These are phyloP conservation scores for Schizopygopsis pylzovi DNA, from an alignment of 2,797 vertebrate species.

Conservation along the genomic window DNA sequence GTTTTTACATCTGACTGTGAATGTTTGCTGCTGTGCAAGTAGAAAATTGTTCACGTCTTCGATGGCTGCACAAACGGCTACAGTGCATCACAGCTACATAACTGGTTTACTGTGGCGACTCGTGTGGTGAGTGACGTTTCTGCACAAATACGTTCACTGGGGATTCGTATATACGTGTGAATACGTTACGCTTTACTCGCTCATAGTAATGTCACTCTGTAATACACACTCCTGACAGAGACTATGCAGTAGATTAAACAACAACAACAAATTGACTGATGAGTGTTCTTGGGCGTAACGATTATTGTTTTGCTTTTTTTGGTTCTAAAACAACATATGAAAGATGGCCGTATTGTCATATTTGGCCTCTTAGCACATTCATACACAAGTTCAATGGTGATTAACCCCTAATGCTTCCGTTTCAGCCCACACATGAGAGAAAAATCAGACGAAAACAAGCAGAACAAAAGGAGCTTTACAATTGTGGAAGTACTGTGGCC, in stretches of 20 bases:
- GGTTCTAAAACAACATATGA: slow-evolving; percentile 63
- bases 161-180: slow-evolving; percentile 20
- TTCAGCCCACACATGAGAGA: slow-evolving; percentile 54
- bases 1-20: slow-evolving; percentile 60
- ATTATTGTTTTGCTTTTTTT: slow-evolving; percentile 63
- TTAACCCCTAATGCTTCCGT: slow-evolving; percentile 69
- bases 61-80: slow-evolving; percentile 57
- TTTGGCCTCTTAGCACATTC: slow-evolving; percentile 62
- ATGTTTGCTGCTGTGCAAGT: slow-evolving; percentile 61
- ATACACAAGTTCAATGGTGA: slow-evolving; percentile 56
- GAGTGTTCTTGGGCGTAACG: slow-evolving; percentile 17
- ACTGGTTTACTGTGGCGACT: slow-evolving; percentile 51
- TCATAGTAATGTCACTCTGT: slow-evolving; percentile 24
- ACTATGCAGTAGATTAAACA: slow-evolving; percentile 25
- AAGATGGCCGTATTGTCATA: slow-evolving; percentile 57
- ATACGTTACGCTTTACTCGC: slow-evolving; percentile 5
- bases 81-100: slow-evolving; percentile 59
- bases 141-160: slow-evolving; percentile 30
- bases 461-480: slow-evolving; percentile 69
- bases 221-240: slow-evolving; percentile 18
- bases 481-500: slow-evolving; percentile 44
- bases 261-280: neutral
- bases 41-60: slow-evolving; percentile 55
- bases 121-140: slow-evolving; percentile 37
- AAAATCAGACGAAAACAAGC: slow-evolving; percentile 32